These are phyloP conservation scores for Hydrotaea cyrtoneurina DNA, from an alignment of 2,888 invertebrate genomes.

Conservation along the genomic window DNA sequence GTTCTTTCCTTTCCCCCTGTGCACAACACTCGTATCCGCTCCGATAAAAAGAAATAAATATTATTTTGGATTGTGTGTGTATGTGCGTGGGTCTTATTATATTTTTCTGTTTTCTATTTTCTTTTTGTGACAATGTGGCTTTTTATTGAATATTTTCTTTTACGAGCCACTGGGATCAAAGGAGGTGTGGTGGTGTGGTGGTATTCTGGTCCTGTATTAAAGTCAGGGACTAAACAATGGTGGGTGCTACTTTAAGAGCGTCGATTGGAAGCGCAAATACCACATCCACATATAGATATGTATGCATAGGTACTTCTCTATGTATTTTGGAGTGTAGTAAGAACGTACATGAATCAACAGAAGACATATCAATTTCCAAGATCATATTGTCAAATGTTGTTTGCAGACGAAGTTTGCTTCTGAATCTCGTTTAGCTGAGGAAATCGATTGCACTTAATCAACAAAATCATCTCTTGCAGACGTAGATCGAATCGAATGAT, in stretches of 20 bases:
- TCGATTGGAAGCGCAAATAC: neutral
- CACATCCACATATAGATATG: neutral
- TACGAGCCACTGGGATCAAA: conserved; percentile 28
- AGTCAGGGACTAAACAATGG: conserved; percentile 55
- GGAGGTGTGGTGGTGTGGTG: conserved; percentile 15
- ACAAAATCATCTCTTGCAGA: conserved; percentile 28
- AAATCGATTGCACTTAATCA: conserved; percentile 66
- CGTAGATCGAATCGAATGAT: neutral
- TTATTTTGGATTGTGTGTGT: conserved; percentile 53
- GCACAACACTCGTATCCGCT: conserved; percentile 76
- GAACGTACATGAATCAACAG: conserved; percentile 9
- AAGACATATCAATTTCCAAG: neutral
- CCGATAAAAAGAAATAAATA: conserved; percentile 76
- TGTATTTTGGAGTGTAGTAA: too few relatives aligned
- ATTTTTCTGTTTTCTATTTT: conserved; percentile 58
- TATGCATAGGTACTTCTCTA: neutral
- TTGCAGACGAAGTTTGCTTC: conserved; percentile 26
- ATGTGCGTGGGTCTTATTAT: conserved; percentile 46
- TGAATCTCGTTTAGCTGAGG: conserved; percentile 62
- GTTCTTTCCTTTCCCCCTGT: conserved; percentile 68
- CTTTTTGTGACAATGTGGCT: conserved; percentile 62
- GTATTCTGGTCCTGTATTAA: conserved; percentile 47
- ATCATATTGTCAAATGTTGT: neutral
- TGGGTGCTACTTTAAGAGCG: conserved; percentile 49
- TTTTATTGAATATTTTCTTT: conserved; percentile 67